Base-by-base conservation (phyloP, 2,888 invertebrate genomes). In the Unio delphinus region DNA sequence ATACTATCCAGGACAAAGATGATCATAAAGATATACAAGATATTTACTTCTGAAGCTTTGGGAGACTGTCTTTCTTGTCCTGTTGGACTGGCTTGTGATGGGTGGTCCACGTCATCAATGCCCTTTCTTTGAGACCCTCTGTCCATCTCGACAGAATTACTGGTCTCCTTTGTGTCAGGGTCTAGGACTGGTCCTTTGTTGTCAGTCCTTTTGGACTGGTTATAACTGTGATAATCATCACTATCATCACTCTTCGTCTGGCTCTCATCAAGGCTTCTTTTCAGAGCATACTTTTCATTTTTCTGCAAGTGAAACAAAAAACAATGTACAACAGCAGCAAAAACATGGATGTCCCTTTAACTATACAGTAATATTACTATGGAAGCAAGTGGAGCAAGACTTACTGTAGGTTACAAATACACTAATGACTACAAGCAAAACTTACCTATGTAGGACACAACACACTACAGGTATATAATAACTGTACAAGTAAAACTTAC, bases 201-300 rank as follows among this genome's bases (percentile, higher is more conserved):
- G 34, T 56, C 34, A 66, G 18, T 59, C 23, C 6, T 34, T 71
- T 69, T 55, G 58, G 65, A 68, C 69, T 67, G 54, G 65, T 28
- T 64, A 55, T 61, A 61, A 68, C 57, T 70, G 34, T 56, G 18
- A 64, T 65, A 65, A 54, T 61, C 65, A 64, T 69, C 61, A 57
- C 28, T 64, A 57, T 26, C 23, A 57, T 30, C 18, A 61, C 57
- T 54, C 59, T 63, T 45, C 34, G 26, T 55, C 67, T 61, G 45
- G 15, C 11, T 57, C 64, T 65, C 92, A 0, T 95, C 95, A 60
- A 95, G 95, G 20, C 45, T 59, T 64, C 34, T 26, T 30, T 68
- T 61, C 58, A 26, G 59, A 20, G 55, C 17, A 59, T 54, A 54
- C 45, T 58, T 60, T 58, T 65, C 65, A 59, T 17, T 65, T 65